Base-by-base conservation (phyloP, 1,140 invertebrate species). In the Drosophila kikkawai region DNA sequence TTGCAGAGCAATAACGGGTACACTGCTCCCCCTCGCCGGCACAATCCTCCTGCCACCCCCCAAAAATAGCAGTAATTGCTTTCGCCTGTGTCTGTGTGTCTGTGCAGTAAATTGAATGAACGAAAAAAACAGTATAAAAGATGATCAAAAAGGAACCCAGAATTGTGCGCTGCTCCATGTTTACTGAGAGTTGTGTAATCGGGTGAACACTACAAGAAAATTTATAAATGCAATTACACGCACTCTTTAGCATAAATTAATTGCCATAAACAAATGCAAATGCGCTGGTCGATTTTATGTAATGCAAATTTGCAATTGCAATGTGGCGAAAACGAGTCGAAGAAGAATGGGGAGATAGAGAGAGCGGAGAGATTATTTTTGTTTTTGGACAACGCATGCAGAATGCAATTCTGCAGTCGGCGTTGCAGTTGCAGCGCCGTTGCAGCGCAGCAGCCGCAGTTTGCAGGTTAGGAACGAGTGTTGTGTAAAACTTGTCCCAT, bases 81-180 rank as follows among this genome's bases (percentile, higher is more conserved):
- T 77, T 80, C 79, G 79, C 48, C 51, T 59, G 34, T 41, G 48
- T 50, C 7, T 13, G 22, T 74, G 48, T 42, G 51, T 69, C 58
- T 73, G 59, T 80, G 84, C 86, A 87, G 75, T 83, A 87, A 88
- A 88, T 87, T 87, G 85, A 87, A 88, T 87, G 85, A 87, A 87
- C 79, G 75, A 88, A 85, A 84, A 85, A 85, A 65, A 55, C 71
- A 80, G 73, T 80, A 83, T 56, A 44, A 66, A 80, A 60, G 29
- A 32, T 61, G 83, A 87, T 78, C 81, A 80, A 63, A 88, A 79
- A 39, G 42, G 42, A 76, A 53, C 39, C 39, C 51, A 41, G 50
- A 48, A 76, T 32, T 41, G 58, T 39, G 42, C 6, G 39, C 19
- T 55, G 29, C 29, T 51, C 56, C 39, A 58, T 50, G 66, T 71